Percentiles rank a stretch among this genome's conserved stretches.
Evolutionary conservation across 2,113 vertebrate genomes (phyloP).

Genomic region (Xenotilapia caudafasciata): DNA sequence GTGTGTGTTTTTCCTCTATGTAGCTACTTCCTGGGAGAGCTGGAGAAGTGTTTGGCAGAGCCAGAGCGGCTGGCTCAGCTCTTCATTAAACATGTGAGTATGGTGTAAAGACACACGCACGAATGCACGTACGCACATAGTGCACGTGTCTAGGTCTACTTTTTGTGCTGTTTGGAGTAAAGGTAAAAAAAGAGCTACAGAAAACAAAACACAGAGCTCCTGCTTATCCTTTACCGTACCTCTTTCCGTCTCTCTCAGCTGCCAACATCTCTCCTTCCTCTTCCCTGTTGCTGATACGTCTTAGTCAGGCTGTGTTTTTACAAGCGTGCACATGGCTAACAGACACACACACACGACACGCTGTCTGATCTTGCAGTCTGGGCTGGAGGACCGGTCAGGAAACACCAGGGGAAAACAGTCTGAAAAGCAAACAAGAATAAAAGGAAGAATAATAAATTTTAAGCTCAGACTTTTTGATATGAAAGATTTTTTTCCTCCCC

Average conservation of each 20-base stretch:
- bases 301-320: slow-evolving; percentile 32
- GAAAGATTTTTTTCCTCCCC: neutral
- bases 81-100: slow-evolving; percentile 90
- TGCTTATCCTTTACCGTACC: slow-evolving; percentile 39
- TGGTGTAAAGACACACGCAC: neutral
- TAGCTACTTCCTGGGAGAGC: slow-evolving; percentile 86
- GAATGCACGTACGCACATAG: neutral
- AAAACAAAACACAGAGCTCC: slow-evolving; percentile 32
- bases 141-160: neutral
- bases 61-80: slow-evolving; percentile 86
- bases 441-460: slow-evolving; percentile 44
- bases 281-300: slow-evolving; percentile 49
- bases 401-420: slow-evolving; percentile 42
- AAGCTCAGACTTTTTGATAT: slow-evolving; percentile 23
- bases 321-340: neutral
- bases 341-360: neutral
- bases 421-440: slow-evolving; percentile 44
- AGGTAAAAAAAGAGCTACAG: slow-evolving; percentile 23
- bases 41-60: slow-evolving; percentile 82
- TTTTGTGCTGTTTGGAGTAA: slow-evolving; percentile 30
- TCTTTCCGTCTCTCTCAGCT: neutral
- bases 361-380: slow-evolving; percentile 33
- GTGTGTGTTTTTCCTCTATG: neutral
- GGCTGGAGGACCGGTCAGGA: slow-evolving; percentile 33
- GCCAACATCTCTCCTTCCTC: slow-evolving; percentile 19